Conservation (phyloP, 2,113 vertebrate species). For the Empidonax alnorum region DNA sequence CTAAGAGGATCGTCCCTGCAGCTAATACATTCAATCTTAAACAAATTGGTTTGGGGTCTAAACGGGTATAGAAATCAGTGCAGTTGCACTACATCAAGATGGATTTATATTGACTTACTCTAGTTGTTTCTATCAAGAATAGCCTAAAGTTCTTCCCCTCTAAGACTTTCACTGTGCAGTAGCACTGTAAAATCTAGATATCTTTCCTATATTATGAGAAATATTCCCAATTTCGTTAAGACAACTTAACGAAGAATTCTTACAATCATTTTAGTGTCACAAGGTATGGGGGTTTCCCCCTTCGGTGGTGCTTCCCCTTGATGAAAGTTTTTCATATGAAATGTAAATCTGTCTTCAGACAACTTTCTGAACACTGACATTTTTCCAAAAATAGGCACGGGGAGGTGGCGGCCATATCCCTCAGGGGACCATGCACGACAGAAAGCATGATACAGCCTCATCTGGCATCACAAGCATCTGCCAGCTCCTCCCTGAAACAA, state of each 20-base stretch:
- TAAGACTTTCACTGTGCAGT: background rate
- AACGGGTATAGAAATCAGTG: background rate
- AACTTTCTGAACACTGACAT: background rate
- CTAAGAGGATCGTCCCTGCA: background rate
- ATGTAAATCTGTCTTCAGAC: background rate
- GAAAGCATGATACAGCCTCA: background rate
- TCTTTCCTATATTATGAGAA: background rate
- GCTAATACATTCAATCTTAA: background rate
- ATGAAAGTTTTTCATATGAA: background rate
- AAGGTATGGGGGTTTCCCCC: background rate
- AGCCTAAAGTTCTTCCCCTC: background rate
- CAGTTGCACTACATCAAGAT: background rate
- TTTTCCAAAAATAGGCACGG: background rate
- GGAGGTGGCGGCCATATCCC: background rate
- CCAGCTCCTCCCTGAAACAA: background rate
- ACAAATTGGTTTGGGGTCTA: background rate
- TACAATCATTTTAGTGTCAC: background rate
- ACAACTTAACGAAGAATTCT: background rate
- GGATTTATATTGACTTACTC: background rate
- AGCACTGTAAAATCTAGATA: background rate
- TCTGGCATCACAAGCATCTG: background rate
- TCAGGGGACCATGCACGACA: background rate
- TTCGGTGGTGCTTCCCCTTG: background rate
- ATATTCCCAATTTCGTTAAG: background rate
- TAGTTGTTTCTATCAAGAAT: background rate